Conservation (phyloP, 2,888 invertebrate species). For the Heteromurus nitidus region DNA sequence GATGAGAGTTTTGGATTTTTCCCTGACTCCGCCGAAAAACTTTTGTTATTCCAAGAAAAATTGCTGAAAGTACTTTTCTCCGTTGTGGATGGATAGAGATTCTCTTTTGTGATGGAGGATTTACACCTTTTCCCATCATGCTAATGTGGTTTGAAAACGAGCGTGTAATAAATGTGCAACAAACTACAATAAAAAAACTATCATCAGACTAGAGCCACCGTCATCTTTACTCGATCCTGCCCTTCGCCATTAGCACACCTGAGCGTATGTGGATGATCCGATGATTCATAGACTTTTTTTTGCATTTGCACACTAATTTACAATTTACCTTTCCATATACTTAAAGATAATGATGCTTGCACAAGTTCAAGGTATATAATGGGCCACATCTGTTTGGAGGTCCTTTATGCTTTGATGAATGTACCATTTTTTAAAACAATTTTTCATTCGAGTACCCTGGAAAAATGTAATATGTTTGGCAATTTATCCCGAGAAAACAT, state of each 20-base stretch:
- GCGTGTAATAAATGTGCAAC: too few species aligned
- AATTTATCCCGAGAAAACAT: too few species aligned
- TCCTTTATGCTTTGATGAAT: conserved; percentile 4
- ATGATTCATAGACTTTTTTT: not conserved
- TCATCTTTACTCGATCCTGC: conserved; percentile 1
- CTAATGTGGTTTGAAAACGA: conserved; percentile 35
- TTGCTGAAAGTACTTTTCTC: not conserved
- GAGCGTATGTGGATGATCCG: not conserved
- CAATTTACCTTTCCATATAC: too few species aligned
- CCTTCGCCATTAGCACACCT: too few species aligned
- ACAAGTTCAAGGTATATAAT: too few species aligned
- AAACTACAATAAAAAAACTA: conserved; percentile 2
- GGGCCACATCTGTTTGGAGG: too few species aligned
- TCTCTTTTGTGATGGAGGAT: conserved; percentile 19
- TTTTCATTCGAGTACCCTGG: too few species aligned
- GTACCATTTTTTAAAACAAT: not conserved
- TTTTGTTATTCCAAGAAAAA: conserved; percentile 51
- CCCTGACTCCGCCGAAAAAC: not conserved
- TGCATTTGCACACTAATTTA: not conserved
- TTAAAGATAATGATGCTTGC: too few species aligned
- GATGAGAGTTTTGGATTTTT: not conserved
- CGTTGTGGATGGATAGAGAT: conserved; percentile 29
- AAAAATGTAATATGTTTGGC: too few species aligned
- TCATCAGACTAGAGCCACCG: too few species aligned
- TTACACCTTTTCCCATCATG: conserved; percentile 44